Percentiles rank a stretch among this genome's conserved stretches.
phyloP scores from a whole-genome alignment of 2,113 vertebrate species.

The Smithornis capensis region DNA sequence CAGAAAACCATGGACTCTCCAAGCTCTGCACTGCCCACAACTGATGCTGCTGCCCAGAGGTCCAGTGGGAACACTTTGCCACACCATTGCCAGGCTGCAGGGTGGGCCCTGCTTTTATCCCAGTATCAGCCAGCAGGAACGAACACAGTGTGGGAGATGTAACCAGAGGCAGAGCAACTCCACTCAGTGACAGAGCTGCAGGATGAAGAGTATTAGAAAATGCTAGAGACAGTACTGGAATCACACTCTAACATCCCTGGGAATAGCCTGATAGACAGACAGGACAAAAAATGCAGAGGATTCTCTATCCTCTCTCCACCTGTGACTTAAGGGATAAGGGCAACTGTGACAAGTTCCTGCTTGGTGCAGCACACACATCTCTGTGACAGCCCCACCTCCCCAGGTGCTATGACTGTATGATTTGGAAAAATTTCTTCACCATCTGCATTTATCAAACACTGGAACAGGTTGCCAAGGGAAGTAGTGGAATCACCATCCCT shows the following conservation, averaged over 20 bases:
- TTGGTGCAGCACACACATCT: fast-evolving
- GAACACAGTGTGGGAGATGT: not conserved
- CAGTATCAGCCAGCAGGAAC: not conserved
- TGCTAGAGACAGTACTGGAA: not conserved
- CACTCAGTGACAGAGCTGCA: not conserved
- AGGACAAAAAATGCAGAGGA: not conserved
- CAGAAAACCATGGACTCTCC: not conserved
- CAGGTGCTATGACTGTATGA: not conserved
- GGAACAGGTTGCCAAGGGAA: not conserved
- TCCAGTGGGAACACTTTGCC: not conserved
- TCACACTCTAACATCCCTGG: not conserved
- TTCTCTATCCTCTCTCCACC: not conserved
- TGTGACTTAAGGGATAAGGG: not conserved
- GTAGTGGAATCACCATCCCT: not conserved
- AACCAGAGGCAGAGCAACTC: not conserved
- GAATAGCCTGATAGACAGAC: not conserved
- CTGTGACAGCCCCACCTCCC: not conserved
- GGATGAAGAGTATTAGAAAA: not conserved
- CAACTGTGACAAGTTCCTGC: not conserved
- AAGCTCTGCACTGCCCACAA: not conserved
- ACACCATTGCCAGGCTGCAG: not conserved
- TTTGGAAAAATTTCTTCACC: not conserved
- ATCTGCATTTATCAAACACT: not conserved
- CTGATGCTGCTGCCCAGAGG: not conserved
- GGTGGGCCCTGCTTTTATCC: not conserved